Evolutionary conservation across 1,140 invertebrate genomes (phyloP).

Genomic region (Oscheius sp.): DNA sequence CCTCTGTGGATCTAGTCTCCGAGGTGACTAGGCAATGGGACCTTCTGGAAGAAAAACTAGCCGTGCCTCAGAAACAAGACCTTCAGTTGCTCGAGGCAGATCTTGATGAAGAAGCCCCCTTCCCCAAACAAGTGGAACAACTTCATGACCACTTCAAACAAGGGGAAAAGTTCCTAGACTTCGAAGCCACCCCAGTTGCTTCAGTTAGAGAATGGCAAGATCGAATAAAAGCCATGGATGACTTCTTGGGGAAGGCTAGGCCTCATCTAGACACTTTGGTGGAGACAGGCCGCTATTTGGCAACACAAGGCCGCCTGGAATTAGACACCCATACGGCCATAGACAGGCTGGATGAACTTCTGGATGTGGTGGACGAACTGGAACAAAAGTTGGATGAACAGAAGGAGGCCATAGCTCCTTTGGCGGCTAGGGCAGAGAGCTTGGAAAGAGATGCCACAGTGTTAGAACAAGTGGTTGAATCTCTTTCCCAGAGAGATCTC

Average conservation of each 20-base stretch:
- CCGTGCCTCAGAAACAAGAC: neutral
- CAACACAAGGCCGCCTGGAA: conserved; percentile 50
- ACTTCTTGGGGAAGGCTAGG: conserved; percentile 35
- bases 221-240: conserved; percentile 39
- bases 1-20: conserved; percentile 6
- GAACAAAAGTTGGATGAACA: conserved; percentile 40
- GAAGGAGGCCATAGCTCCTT: conserved; percentile 10
- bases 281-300: conserved; percentile 45
- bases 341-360: conserved; percentile 47
- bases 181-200: conserved; percentile 38
- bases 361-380: conserved; percentile 8
- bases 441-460: conserved; percentile 4
- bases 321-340: conserved; percentile 44
- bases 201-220: conserved; percentile 39
- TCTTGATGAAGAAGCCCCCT: neutral
- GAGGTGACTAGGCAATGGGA: conserved; percentile 24
- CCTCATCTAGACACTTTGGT: conserved; percentile 44
- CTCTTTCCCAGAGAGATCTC: conserved; percentile 7
- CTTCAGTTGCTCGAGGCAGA: neutral
- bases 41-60: conserved; percentile 21
- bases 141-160: conserved; percentile 36
- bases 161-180: conserved; percentile 39
- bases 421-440: conserved; percentile 9
- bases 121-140: conserved; percentile 38
- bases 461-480: conserved; percentile 12